These are phyloP conservation scores for Acleris laterana DNA, from an alignment of 2,888 invertebrate genomes.

Conservation along the genomic window DNA sequence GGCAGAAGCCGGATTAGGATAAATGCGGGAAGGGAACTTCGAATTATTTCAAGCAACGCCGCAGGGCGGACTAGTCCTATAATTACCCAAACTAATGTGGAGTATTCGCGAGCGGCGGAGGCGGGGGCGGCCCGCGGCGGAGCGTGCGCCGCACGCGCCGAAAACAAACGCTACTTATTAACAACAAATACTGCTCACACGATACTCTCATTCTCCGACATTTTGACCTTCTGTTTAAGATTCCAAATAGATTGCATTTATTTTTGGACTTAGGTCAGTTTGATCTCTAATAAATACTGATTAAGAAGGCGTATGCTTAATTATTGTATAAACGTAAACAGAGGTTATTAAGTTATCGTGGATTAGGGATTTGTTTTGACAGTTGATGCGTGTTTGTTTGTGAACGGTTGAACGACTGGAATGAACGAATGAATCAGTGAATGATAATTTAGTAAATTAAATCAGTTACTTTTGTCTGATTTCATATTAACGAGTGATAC, in stretches of 20 bases:
- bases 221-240: neutral
- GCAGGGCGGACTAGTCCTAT: neutral
- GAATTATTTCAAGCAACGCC: no score
- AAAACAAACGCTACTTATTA: neutral
- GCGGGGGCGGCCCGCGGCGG: neutral
- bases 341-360: conserved; percentile 1
- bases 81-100: conserved; percentile 6
- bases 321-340: conserved; percentile 2
- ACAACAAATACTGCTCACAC: neutral
- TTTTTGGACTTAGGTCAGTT: neutral
- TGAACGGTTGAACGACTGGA: neutral
- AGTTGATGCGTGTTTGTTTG: neutral
- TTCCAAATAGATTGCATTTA: neutral
- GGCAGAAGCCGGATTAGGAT: no score
- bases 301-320: neutral
- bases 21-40: no score
- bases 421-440: neutral
- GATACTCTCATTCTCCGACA: neutral
- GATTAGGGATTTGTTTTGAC: conserved; percentile 10
- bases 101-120: neutral
- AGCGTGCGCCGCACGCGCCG: neutral
- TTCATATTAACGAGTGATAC: no score
- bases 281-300: neutral
- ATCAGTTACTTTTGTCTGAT: no score
- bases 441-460: neutral